Percentiles rank a stretch among this genome's conserved stretches.
These are phyloP conservation scores for Uria aalge DNA, from an alignment of 2,113 vertebrate species.

Conservation along the genomic window DNA sequence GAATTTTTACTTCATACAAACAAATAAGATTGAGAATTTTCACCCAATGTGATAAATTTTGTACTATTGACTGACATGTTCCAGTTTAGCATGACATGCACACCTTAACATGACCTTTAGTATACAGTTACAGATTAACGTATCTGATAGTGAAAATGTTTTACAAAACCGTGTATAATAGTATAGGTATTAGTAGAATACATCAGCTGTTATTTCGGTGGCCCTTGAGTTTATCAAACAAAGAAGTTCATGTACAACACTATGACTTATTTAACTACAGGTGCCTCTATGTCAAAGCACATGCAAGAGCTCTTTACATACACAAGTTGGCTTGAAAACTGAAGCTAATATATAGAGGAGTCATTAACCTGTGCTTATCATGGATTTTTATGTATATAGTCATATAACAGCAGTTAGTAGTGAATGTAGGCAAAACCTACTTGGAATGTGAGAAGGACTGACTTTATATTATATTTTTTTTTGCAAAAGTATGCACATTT, in stretches of 20 bases:
- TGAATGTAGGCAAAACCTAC: background rate
- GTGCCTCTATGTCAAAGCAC: background rate
- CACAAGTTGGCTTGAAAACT: background rate
- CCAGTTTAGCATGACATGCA: background rate
- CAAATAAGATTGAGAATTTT: background rate
- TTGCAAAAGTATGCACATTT: background rate
- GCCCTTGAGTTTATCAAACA: background rate
- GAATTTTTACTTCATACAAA: background rate
- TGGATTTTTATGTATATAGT: background rate
- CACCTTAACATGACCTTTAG: rapidly evolving
- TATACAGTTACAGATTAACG: background rate
- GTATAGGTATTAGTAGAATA: background rate
- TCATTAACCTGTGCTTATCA: background rate
- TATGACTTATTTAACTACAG: background rate
- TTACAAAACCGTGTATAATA: background rate
- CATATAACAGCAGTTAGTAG: background rate
- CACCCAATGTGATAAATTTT: background rate
- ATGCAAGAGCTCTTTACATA: background rate
- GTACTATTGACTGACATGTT: background rate
- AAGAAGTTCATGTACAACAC: background rate
- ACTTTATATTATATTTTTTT: background rate
- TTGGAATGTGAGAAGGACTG: background rate
- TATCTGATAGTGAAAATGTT: background rate
- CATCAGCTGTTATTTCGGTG: background rate
- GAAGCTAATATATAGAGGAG: background rate